phyloP scores from a whole-genome alignment of 2,888 invertebrate genomes.

The Phyllotreta cruciferae region DNA sequence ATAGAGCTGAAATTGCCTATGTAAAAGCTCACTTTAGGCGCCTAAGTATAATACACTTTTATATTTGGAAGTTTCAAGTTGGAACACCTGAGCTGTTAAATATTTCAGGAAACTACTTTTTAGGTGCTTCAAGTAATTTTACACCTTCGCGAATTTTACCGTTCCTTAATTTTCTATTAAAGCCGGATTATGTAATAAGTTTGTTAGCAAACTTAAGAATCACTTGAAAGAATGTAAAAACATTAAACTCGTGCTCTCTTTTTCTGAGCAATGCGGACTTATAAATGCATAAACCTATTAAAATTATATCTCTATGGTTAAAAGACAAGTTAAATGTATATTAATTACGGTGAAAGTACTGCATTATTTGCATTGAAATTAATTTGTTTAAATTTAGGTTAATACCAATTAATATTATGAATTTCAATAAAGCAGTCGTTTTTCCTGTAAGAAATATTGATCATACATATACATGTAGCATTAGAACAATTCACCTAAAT shows the following conservation, averaged over 20 bases:
- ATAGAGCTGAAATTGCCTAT: neutral
- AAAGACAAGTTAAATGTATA: slow-evolving; percentile 27
- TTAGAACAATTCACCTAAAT: neutral
- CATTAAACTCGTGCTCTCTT: slow-evolving; percentile 8
- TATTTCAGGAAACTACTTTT: neutral
- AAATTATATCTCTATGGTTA: slow-evolving; percentile 27
- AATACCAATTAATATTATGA: slow-evolving; percentile 27
- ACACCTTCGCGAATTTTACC: slow-evolving; percentile 8
- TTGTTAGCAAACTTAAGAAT: slow-evolving; percentile 4
- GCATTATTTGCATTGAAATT: slow-evolving; percentile 31
- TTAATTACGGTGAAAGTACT: slow-evolving; percentile 32
- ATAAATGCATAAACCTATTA: slow-evolving; percentile 17
- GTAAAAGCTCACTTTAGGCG: slow-evolving; percentile 1
- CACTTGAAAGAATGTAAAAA: neutral
- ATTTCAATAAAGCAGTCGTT: slow-evolving; percentile 13
- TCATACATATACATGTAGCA: neutral
- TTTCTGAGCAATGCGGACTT: slow-evolving; percentile 12
- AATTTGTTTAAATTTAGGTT: slow-evolving; percentile 29
- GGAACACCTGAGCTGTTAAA: slow-evolving; percentile 12
- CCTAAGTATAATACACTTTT: neutral
- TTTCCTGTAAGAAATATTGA: slow-evolving; percentile 7
- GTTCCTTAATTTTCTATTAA: slow-evolving; percentile 15
- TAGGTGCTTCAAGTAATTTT: slow-evolving; percentile 3
- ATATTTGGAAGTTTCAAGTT: slow-evolving; percentile 4
- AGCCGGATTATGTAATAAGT: slow-evolving; percentile 13